A percentile compares a stretch with the other conserved stretches of the same genome.
phyloP scores from a whole-genome alignment of 2,888 invertebrate species.

The Stomorhina lunata region DNA sequence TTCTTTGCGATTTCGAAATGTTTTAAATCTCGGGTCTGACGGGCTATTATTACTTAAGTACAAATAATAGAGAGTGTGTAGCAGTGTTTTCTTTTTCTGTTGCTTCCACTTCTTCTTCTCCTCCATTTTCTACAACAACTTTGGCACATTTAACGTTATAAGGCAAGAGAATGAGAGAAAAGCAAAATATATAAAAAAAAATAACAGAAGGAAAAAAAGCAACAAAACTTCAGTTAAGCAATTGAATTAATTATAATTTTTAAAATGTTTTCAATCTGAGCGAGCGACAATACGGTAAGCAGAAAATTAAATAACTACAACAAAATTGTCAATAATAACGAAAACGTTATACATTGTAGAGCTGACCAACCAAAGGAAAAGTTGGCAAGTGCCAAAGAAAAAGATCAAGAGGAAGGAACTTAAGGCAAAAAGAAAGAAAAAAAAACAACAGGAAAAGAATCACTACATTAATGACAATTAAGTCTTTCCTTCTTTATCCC shows the following conservation, averaged over 20 bases:
- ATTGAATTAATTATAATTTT: conserved; percentile 54
- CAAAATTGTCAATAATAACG: neutral
- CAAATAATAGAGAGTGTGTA: too few relatives aligned
- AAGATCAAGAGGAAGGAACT: neutral
- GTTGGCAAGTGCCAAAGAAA: neutral
- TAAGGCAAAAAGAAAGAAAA: neutral
- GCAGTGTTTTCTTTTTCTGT: conserved; percentile 5
- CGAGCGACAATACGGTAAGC: conserved; percentile 30
- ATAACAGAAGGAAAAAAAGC: conserved; percentile 8
- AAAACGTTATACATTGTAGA: conserved; percentile 1
- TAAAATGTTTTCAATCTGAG: conserved; percentile 34
- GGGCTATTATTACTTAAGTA: too few relatives aligned
- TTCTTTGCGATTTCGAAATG: too few relatives aligned
- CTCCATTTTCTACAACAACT: neutral
- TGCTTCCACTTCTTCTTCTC: neutral
- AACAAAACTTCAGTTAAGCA: conserved; percentile 47
- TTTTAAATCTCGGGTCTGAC: too few relatives aligned
- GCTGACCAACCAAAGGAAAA: neutral
- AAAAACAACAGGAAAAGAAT: neutral
- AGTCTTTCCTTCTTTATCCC: conserved; percentile 1
- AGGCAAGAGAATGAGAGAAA: neutral
- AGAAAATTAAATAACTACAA: conserved; percentile 27
- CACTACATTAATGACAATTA: conserved; percentile 36
- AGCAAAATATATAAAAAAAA: neutral
- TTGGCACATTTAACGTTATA: conserved; percentile 24